A percentile compares a stretch with the other conserved stretches of the same genome.
Evolutionary conservation across 2,797 vertebrate genomes (phyloP).

Genomic region (Eulemur rubriventer): DNA sequence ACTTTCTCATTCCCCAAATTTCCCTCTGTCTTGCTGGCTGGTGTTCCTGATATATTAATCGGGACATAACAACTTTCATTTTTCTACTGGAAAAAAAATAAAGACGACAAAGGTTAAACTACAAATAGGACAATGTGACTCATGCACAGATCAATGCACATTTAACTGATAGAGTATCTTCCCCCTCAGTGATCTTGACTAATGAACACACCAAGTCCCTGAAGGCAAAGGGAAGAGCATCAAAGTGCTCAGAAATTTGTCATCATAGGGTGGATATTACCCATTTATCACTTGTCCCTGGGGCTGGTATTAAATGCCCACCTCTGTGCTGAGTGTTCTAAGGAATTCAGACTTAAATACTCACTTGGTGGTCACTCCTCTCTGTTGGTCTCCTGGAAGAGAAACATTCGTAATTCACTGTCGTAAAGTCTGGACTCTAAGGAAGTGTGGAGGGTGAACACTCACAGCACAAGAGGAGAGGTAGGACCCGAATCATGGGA

Average conservation of each 20-base stretch:
- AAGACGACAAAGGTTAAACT: not conserved
- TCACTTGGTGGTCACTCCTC: not conserved
- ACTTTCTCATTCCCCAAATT: not conserved
- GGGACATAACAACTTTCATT: not conserved
- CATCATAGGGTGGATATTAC: not conserved
- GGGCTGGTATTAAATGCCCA: not conserved
- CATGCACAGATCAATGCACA: not conserved
- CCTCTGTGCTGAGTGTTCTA: not conserved
- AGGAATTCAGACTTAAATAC: not conserved
- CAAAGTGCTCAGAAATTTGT: not conserved
- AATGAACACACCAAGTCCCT: not conserved
- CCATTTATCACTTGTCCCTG: not conserved
- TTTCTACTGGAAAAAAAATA: not conserved
- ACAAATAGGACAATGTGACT: not conserved
- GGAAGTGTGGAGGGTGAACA: not conserved
- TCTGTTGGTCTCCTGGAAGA: not conserved
- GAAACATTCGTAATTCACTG: not conserved
- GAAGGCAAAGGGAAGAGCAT: not conserved
- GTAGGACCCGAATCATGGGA: not conserved
- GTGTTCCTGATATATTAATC: not conserved
- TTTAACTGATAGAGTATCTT: not conserved
- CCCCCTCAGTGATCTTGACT: not conserved
- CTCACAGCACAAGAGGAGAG: not conserved
- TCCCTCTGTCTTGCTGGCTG: not conserved
- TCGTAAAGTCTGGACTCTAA: not conserved